Percentiles rank a stretch among this genome's conserved stretches.
phyloP scores from a whole-genome alignment of 2,113 vertebrate species.

The Brachypteracias leptosomus region DNA sequence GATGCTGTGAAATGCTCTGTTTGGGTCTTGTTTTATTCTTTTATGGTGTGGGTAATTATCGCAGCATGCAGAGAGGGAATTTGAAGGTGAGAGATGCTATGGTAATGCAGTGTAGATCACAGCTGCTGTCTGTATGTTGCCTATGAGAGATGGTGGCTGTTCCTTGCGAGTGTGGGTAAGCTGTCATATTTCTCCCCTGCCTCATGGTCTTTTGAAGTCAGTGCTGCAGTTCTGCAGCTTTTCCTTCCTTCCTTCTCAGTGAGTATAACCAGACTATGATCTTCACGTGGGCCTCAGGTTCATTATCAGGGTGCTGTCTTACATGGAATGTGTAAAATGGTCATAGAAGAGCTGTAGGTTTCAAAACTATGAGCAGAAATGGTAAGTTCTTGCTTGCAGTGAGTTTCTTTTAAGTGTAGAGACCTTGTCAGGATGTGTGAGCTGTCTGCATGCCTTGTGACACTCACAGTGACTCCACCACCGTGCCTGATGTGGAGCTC shows the following conservation, averaged over 20 bases:
- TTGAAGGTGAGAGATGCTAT: neutral
- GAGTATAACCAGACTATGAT: neutral
- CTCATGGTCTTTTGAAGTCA: neutral
- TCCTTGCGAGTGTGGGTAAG: neutral
- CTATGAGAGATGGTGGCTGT: neutral
- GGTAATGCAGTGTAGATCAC: neutral
- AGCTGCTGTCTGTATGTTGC: neutral
- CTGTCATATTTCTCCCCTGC: neutral
- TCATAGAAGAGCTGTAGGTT: neutral
- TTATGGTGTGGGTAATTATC: neutral
- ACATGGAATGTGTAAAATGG: accelerated
- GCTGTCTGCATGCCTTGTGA: neutral
- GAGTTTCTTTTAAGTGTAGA: neutral
- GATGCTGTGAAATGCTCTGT: neutral
- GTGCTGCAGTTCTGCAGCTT: neutral
- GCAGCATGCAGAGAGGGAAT: neutral
- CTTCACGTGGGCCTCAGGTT: neutral
- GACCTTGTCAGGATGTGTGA: neutral
- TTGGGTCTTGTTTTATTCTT: neutral
- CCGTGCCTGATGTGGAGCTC: neutral
- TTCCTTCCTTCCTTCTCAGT: neutral
- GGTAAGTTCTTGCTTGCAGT: neutral
- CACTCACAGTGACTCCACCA: neutral
- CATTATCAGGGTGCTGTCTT: neutral
- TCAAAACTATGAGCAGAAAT: neutral